Percentiles rank a stretch among this genome's conserved stretches.
phyloP scores from a whole-genome alignment of 2,888 invertebrate genomes.

The Epirrhoe alternata region DNA sequence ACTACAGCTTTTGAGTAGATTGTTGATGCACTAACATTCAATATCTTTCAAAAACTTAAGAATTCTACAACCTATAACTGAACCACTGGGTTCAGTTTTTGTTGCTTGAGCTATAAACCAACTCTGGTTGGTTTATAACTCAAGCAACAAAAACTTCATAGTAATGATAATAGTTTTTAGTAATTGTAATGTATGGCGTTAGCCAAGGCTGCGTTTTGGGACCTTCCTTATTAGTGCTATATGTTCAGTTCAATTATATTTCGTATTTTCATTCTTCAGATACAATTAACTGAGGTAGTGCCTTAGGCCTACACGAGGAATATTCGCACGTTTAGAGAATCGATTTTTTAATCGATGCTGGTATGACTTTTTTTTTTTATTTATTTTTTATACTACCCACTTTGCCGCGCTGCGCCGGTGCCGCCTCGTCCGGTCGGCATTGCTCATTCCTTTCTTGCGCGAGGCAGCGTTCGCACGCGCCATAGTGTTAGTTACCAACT shows the following conservation, averaged over 20 bases:
- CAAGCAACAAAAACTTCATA: no score
- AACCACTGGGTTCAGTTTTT: no score
- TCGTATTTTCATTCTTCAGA: conserved; percentile 21
- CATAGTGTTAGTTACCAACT: neutral
- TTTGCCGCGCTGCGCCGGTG: neutral
- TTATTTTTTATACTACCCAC: neutral
- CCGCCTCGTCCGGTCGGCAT: neutral
- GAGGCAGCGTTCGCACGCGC: conserved; percentile 1
- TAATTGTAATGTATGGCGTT: neutral
- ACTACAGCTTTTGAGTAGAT: neutral
- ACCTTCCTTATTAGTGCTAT: neutral
- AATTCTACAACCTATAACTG: no score
- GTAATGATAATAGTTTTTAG: no score
- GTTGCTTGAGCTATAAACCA: no score
- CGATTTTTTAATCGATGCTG: conserved; percentile 2
- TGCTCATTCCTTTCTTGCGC: conserved; percentile 4
- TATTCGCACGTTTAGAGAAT: conserved; percentile 15
- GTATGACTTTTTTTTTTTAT: neutral
- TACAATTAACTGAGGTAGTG: conserved; percentile 12
- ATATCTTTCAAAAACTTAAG: no score
- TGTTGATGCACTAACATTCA: no score
- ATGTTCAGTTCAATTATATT: neutral
- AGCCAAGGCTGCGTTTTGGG: neutral
- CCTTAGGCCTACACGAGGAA: conserved; percentile 10
- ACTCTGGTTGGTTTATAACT: no score